Evolutionary conservation across 1,140 invertebrate species (phyloP).

Genomic region (Drosophila sp.): DNA sequence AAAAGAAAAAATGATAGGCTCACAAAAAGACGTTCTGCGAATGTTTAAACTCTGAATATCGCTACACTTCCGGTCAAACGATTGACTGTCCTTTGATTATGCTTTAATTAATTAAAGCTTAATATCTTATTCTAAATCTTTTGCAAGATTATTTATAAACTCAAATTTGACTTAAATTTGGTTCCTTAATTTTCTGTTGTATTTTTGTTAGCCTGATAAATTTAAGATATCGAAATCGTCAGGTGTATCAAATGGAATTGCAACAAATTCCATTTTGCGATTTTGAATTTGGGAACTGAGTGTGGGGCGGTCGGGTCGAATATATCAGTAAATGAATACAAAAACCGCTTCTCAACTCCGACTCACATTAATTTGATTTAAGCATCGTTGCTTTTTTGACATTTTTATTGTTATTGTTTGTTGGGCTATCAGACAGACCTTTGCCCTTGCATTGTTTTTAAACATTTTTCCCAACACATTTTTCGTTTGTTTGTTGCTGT

Average conservation of each 20-base stretch:
- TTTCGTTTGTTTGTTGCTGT: slow-evolving; percentile 40
- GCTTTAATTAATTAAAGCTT: too few species aligned
- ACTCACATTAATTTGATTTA: slow-evolving; percentile 64
- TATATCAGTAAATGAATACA: slow-evolving; percentile 12
- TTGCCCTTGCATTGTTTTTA: slow-evolving; percentile 58
- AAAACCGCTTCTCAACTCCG: slow-evolving; percentile 10
- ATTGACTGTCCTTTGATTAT: too few species aligned
- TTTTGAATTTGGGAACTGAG: background rate
- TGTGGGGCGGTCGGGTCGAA: slow-evolving; percentile 2
- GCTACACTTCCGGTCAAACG: too few species aligned
- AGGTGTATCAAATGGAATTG: too few species aligned
- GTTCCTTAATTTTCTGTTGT: too few species aligned
- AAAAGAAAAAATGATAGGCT: background rate
- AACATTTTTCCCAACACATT: slow-evolving; percentile 70
- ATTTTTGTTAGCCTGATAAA: too few species aligned
- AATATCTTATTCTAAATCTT: too few species aligned
- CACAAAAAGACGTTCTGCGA: background rate
- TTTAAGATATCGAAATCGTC: too few species aligned
- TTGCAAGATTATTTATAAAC: too few species aligned
- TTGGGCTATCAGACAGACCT: slow-evolving; percentile 55
- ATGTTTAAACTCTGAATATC: background rate
- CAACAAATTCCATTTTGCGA: background rate
- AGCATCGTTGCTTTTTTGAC: slow-evolving; percentile 60
- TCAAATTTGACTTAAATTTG: too few species aligned
- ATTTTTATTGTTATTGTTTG: slow-evolving; percentile 65